These are phyloP conservation scores for Tetramorium simillimum DNA, from an alignment of 1,140 invertebrate species.

Conservation along the genomic window DNA sequence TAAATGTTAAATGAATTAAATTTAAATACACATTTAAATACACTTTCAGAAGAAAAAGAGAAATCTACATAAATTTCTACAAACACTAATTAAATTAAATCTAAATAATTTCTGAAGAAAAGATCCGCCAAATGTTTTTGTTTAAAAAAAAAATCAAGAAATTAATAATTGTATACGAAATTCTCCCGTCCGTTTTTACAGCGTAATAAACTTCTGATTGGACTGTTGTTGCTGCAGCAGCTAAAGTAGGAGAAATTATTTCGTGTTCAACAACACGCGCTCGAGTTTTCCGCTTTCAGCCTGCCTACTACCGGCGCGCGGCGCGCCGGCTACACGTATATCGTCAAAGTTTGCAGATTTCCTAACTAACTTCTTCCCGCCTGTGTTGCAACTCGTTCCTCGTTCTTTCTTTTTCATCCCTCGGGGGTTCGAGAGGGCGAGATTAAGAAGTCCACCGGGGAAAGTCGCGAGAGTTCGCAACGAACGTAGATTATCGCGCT, in stretches of 20 bases:
- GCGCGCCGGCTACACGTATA: not conserved
- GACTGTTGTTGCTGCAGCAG: not conserved
- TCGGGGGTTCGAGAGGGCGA: not conserved
- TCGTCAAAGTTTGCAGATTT: slow-evolving; percentile 40
- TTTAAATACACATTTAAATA: too few species aligned
- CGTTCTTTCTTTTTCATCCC: not conserved
- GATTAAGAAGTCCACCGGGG: slow-evolving; percentile 15
- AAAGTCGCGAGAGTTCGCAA: not conserved
- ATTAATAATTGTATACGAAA: not conserved
- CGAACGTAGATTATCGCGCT: slow-evolving; percentile 28
- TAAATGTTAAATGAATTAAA: not conserved
- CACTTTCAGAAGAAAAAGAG: not conserved
- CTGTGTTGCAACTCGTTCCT: slow-evolving; percentile 2
- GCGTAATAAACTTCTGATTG: not conserved
- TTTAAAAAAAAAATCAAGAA: not conserved
- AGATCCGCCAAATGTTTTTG: not conserved
- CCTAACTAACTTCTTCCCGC: slow-evolving; percentile 26
- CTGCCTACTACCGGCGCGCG: not conserved
- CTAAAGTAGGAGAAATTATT: slow-evolving; percentile 15
- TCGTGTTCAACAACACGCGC: slow-evolving; percentile 17
- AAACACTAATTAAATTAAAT: not conserved
- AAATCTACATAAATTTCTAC: not conserved
- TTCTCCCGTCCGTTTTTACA: not conserved
- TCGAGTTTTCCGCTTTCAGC: slow-evolving; percentile 34
- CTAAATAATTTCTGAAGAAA: not conserved